Evolutionary conservation across 2,113 vertebrate species (phyloP), one percentile per base, ranked within the genome.

Genomic region (Murina feae): DNA sequence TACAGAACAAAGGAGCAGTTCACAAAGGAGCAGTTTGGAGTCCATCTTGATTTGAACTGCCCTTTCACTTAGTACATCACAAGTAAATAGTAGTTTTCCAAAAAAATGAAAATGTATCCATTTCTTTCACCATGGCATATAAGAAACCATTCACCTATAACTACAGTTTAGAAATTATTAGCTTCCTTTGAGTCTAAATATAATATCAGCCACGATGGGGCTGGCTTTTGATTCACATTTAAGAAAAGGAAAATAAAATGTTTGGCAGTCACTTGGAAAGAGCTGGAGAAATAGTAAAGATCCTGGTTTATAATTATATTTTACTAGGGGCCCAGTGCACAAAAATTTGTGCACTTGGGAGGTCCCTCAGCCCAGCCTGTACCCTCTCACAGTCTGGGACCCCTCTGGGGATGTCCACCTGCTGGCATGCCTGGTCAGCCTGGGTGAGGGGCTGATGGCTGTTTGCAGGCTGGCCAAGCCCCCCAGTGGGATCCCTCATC

Each of bases 271-370:
- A 74, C 37, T 82, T 65, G 32, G 25, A 90, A 83, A 72, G 72
- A 91, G 32, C 30, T 95, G 32, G 32, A 42, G 89, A 91, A 91
- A 90, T 71, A 87, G 32, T 71, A 71, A 91, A 78, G 69, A 74
- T 17, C 37, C 20, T 89, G 18, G 21, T 58, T 92, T 94, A 80
- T 55, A 86, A 93, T 80, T 86, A 60, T 66, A 81, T 63, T 86
- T 58, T n/a, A 53, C n/a, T n/a, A n/a, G n/a, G n/a, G n/a, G n/a
- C n/a, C n/a, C n/a, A n/a, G n/a, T n/a, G n/a, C n/a, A n/a, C n/a
- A n/a, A n/a, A n/a, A n/a, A n/a, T n/a, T n/a, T n/a, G n/a, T n/a
- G n/a, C n/a, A n/a, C n/a, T n/a, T n/a, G n/a, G n/a, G n/a, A n/a
- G n/a, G n/a, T n/a, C n/a, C n/a, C n/a, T n/a, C n/a, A n/a, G n/a